Conservation (phyloP, 2,797 vertebrate genomes). For the Podarcis siculus region DNA sequence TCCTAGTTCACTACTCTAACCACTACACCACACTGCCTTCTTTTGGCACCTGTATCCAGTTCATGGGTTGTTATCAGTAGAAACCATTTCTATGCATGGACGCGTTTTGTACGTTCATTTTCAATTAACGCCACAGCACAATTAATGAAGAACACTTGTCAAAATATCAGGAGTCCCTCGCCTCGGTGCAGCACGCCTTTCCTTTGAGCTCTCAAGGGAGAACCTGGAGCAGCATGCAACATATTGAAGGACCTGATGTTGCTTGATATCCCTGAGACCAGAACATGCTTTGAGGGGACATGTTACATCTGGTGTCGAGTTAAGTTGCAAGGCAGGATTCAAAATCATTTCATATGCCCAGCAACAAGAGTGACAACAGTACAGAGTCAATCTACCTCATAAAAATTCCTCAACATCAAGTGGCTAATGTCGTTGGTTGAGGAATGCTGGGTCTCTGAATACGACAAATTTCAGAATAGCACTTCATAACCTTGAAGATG, state of each 20-base stretch:
- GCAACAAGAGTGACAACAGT: not conserved
- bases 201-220: not conserved
- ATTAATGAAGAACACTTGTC: not conserved
- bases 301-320: not conserved
- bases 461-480: not conserved
- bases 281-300: constrained; percentile 6
- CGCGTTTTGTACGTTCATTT: not conserved
- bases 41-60: not conserved
- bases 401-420: not conserved
- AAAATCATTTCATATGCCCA: not conserved
- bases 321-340: not conserved
- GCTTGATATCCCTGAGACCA: not conserved
- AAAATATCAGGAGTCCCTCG: not conserved
- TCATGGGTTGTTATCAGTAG: not conserved
- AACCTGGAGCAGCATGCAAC: not conserved
- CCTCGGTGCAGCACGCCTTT: not conserved
- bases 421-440: not conserved
- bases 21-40: not conserved
- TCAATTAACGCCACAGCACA: not conserved
- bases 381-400: not conserved
- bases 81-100: not conserved
- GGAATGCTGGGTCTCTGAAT: not conserved
- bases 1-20: too few species aligned
- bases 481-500: not conserved
- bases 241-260: constrained; percentile 7